These are phyloP conservation scores for Cairina moschata DNA, from an alignment of 2,113 vertebrate genomes.

Conservation along the genomic window DNA sequence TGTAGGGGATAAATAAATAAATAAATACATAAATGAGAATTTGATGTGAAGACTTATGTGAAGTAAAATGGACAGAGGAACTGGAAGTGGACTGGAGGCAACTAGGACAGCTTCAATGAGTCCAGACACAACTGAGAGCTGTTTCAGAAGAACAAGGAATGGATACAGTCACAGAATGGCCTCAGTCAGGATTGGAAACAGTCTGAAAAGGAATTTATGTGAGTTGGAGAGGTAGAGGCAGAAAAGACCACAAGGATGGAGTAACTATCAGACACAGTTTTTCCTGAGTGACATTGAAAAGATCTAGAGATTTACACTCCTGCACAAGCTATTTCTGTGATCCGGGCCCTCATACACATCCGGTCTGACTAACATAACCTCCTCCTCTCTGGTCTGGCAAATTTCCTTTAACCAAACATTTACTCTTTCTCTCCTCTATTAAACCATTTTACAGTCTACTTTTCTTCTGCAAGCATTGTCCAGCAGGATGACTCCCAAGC, in stretches of 20 bases:
- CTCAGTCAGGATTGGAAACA: not conserved
- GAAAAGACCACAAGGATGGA: not conserved
- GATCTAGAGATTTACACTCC: not conserved
- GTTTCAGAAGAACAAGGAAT: not conserved
- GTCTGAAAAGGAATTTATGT: not conserved
- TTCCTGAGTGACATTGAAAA: not conserved
- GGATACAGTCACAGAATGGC: not conserved
- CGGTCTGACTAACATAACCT: not conserved
- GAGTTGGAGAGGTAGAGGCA: not conserved
- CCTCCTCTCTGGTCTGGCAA: not conserved
- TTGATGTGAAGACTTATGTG: not conserved
- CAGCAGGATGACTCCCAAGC: not conserved
- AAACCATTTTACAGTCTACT: accelerated
- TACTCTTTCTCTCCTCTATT: not conserved
- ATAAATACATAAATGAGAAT: too few relatives aligned
- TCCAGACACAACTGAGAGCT: not conserved
- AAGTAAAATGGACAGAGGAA: not conserved
- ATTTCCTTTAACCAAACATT: not conserved
- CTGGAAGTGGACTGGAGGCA: not conserved
- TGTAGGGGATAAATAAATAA: not conserved
- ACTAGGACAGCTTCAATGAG: not conserved
- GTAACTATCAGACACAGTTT: not conserved
- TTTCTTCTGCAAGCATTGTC: not conserved
- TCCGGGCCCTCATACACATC: too few relatives aligned
- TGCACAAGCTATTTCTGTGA: not conserved